These are phyloP conservation scores for Bufotes viridis DNA, from an alignment of 2,797 vertebrate genomes.

Conservation along the genomic window DNA sequence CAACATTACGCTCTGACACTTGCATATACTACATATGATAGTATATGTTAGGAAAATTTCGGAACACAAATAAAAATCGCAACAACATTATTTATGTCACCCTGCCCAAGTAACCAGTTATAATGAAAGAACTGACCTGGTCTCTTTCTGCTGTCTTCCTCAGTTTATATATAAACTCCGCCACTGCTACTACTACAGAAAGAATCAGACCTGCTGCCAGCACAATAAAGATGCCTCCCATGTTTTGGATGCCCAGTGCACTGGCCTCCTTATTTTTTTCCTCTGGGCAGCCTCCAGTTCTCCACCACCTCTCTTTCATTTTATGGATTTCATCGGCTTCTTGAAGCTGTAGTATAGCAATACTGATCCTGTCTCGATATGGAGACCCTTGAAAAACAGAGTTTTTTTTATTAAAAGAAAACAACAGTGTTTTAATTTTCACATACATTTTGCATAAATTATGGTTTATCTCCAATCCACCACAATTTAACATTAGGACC, in stretches of 20 bases:
- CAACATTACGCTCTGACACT: no score
- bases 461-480: background rate
- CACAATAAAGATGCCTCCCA: conserved; percentile 97
- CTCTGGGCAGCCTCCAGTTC: conserved; percentile 89
- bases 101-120: background rate
- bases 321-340: conserved; percentile 96
- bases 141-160: conserved; percentile 92
- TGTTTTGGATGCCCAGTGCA: conserved; percentile 95
- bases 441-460: background rate
- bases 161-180: conserved; percentile 97
- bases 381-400: conserved; percentile 82
- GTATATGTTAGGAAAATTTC: no score
- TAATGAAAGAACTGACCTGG: conserved; percentile 79
- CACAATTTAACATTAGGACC: background rate
- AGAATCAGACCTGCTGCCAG: conserved; percentile 93
- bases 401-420: background rate
- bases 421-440: background rate
- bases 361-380: conserved; percentile 97
- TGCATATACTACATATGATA: no score
- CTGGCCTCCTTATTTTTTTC: conserved; percentile 93
- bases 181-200: conserved; percentile 94
- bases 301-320: conserved; percentile 99
- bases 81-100: no score
- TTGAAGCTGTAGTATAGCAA: conserved; percentile 94
- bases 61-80: no score